Evolutionary conservation across 2,113 vertebrate genomes (phyloP), one percentile per base, ranked within the genome.

Genomic region (Empidonax alnorum): DNA sequence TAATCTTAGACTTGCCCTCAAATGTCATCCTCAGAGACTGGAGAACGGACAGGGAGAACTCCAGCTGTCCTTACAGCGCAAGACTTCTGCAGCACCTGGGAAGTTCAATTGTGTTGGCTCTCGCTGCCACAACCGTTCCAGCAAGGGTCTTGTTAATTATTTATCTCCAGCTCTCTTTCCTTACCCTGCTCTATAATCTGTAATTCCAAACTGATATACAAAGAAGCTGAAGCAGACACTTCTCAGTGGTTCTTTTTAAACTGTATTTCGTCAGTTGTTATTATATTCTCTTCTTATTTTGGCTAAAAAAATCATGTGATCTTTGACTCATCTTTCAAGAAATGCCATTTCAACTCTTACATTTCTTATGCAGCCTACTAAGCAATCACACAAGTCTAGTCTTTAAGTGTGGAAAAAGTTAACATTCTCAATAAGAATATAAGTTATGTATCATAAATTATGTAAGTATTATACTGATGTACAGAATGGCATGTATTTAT

Each of bases 1-100:
- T 87, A 81, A 91, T 72, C 78, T 91, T 85, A 68, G 76, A 52
- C 35, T 71, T 88, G 52, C 25, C 75, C 88, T 92, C 46, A 93
- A 74, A 49, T 42, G 30, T 69, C 79, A 74, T 42, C 55, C 55
- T 72, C 44, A 37, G 84, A 89, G 56, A 41, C 27, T 12, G 39
- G 16, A 79, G 82, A 33, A 61, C 9, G 91, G 41, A 53, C 14
- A 83, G 47, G 23, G 8, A 50, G 21, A 90, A 35, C 30, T 92
- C 31, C 16, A 30, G 59, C 37, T 5, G 1, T 47, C 55, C 71
- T 89, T 44, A 55, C 0, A 2, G 21, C 1, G 2, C 30, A 52
- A 53, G 49, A 52, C 12, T 42, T 42, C 55, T 47, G 68, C 59
- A 52, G 79, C 41, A 61, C 20, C 58, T 15, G 49, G n/a, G 33